A percentile compares a stretch with the other conserved stretches of the same genome.
Evolutionary conservation across 2,888 invertebrate species (phyloP).

Genomic region (Lacanobia wlatinum): DNA sequence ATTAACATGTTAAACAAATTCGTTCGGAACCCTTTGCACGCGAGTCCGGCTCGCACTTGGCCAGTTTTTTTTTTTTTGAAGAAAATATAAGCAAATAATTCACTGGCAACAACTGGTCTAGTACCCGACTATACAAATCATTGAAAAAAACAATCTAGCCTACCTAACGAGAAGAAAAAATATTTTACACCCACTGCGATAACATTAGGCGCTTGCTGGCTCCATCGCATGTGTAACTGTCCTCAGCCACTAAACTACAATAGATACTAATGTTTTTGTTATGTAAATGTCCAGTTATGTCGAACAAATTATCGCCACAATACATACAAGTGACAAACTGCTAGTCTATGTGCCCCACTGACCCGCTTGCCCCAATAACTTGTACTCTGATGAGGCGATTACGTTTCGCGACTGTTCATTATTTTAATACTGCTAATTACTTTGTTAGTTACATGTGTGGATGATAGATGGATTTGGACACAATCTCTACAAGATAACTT

Average conservation of each 20-base stretch:
- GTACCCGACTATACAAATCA: too few relatives aligned
- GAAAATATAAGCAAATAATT: too few relatives aligned
- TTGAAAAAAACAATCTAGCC: too few relatives aligned
- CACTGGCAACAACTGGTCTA: too few relatives aligned
- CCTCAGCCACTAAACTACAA: neutral
- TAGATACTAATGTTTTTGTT: constrained; percentile 26
- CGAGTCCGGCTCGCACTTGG: too few relatives aligned
- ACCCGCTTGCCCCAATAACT: constrained; percentile 52
- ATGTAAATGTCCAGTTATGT: constrained; percentile 18
- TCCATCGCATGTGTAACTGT: neutral
- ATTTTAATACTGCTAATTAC: constrained; percentile 18
- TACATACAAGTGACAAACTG: constrained; percentile 37
- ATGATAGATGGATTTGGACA: neutral
- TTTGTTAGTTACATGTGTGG: neutral
- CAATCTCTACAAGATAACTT: neutral
- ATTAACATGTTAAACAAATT: too few relatives aligned
- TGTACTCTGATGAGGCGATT: constrained; percentile 31
- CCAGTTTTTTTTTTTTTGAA: too few relatives aligned
- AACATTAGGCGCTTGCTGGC: neutral
- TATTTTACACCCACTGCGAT: too few relatives aligned
- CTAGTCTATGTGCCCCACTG: constrained; percentile 39
- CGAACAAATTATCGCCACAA: constrained; percentile 33
- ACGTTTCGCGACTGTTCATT: constrained; percentile 16
- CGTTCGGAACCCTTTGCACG: too few relatives aligned
- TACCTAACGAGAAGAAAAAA: too few relatives aligned